Evolutionary conservation across 2,113 vertebrate genomes (phyloP), one percentile per base, ranked within the genome.

Genomic region (Riparia riparia): DNA sequence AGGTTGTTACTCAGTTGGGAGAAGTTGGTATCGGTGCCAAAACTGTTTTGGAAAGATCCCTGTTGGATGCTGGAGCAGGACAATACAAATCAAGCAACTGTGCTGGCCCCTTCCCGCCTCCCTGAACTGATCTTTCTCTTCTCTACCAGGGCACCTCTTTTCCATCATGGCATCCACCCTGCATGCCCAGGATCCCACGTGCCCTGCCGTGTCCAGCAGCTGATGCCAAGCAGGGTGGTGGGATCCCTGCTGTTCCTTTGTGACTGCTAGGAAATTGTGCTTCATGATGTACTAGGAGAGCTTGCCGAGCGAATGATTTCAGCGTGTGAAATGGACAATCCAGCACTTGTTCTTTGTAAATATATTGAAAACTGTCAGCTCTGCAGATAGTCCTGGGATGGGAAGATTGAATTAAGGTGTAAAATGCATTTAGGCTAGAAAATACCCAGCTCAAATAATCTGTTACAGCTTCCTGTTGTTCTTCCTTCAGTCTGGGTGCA

Each of bases 161-260:
- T 53, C 34, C 34, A 37, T 21, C 51, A 51, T 51, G n/a, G 20
- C 25, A n/a, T 14, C 45, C 8, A 5, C 18, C 21, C 29, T 29
- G 24, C 14, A 7, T 0, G 2, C 29, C 25, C 18, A 32, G 41
- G 14, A 64, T 64, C 12, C 37, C 39, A 12, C 1, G 1, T 1
- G 3, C 15, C 17, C 18, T 2, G 2, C 1, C 2, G 42, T 29
- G 51, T 22, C n/a, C 69, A 86, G 44, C 25, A 56, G 49, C 26
- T 72, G 54, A n/a, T 69, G 45, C 73, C 50, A 26, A 32, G 49
- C n/a, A n/a, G 19, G 12, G 17, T 66, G 11, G 5, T 45, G 28
- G 17, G 10, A 16, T 57, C n/a, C 26, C 24, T 73, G 86, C 63
- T 72, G 26, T 16, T 86, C 50, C 31, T 80, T n/a, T 6, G 2